Conservation (phyloP, 2,113 vertebrate genomes). For the Chamaetylas fuelleborni region DNA sequence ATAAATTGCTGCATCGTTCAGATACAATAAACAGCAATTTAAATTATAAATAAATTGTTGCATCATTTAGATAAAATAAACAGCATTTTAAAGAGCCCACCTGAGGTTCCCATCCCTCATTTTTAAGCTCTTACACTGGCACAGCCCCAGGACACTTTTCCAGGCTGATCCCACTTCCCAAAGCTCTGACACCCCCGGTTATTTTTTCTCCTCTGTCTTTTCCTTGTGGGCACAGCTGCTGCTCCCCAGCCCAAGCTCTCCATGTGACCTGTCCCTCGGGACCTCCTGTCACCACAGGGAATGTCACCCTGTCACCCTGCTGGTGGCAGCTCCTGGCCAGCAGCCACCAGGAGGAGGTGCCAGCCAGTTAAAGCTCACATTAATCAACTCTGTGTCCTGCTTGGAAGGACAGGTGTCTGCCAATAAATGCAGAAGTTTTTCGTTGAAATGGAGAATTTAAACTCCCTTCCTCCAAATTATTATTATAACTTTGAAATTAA, state of each 20-base stretch:
- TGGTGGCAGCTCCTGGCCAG: not conserved
- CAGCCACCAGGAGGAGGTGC: not conserved
- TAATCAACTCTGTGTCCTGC: not conserved
- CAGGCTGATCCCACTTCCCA: not conserved
- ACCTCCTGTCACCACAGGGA: not conserved
- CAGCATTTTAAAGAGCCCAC: too few relatives aligned
- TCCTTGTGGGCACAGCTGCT: not conserved
- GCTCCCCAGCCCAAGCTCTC: accelerated
- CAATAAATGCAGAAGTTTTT: too few relatives aligned
- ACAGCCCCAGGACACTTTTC: not conserved
- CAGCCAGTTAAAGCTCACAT: not conserved
- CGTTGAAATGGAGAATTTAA: too few relatives aligned
- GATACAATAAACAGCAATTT: too few relatives aligned
- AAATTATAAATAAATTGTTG: too few relatives aligned
- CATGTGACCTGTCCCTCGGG: not conserved
- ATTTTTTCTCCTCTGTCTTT: accelerated
- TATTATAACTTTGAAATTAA: too few relatives aligned
- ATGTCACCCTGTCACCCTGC: not conserved
- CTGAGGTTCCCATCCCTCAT: too few relatives aligned
- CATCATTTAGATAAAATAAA: too few relatives aligned
- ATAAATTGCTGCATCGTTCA: too few relatives aligned
- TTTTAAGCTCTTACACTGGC: too few relatives aligned
- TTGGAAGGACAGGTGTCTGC: too few relatives aligned
- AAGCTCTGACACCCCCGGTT: accelerated
- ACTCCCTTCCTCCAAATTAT: too few relatives aligned